These are phyloP conservation scores for Drosophila tanythrix DNA, from an alignment of 2,888 invertebrate species.

Conservation along the genomic window DNA sequence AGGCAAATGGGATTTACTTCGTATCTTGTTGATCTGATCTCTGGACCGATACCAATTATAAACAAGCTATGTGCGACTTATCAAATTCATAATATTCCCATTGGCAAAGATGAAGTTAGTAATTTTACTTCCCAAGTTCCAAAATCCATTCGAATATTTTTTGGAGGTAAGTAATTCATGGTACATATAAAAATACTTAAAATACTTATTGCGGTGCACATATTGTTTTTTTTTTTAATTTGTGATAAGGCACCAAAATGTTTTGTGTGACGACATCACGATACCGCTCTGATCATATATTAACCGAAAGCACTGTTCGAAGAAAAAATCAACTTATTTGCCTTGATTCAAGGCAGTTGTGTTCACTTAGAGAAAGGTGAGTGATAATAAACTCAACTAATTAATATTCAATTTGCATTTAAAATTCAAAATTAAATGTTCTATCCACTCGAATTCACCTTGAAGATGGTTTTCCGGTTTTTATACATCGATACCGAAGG, in stretches of 20 bases:
- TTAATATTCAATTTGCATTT: not conserved
- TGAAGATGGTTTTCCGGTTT: not conserved
- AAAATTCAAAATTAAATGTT: not conserved
- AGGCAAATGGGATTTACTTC: constrained; percentile 87
- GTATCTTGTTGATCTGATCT: constrained; percentile 88
- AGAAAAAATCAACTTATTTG: constrained; percentile 87
- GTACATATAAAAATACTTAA: not conserved
- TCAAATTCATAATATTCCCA: constrained; percentile 89
- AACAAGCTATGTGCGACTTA: constrained; percentile 89
- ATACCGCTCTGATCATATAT: constrained; percentile 88
- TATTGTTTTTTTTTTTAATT: not conserved
- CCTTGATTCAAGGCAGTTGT: constrained; percentile 86
- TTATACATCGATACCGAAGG: not conserved
- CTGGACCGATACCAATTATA: constrained; percentile 89
- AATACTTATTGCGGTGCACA: too few species aligned
- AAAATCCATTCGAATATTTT: constrained; percentile 86
- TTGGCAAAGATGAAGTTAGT: constrained; percentile 88
- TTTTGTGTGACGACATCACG: constrained; percentile 87
- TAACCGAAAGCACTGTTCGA: constrained; percentile 86
- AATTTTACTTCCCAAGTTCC: constrained; percentile 88
- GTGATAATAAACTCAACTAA: not conserved
- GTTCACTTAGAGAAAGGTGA: constrained; percentile 80
- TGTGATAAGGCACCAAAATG: constrained; percentile 86
- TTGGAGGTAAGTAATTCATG: constrained; percentile 86
- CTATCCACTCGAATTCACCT: not conserved